Evolutionary conservation across 2,113 vertebrate species (phyloP), one percentile per base, ranked within the genome.

Genomic region (Gobiocypris rarus): DNA sequence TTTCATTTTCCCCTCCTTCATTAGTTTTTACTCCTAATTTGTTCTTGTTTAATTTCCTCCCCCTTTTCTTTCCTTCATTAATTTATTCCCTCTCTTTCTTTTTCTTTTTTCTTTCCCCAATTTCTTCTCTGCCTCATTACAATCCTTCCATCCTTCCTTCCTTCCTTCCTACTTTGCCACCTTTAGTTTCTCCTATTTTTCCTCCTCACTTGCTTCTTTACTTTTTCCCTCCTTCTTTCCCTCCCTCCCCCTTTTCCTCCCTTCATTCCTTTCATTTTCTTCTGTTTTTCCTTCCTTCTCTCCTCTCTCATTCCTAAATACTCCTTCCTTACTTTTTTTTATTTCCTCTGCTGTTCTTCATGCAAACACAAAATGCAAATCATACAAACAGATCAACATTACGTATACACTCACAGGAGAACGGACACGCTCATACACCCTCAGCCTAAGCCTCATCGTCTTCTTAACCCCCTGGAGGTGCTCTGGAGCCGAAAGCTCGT

Each of bases 401-500:
- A 71, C 17, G 19, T 45, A 31, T 54, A 82, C 71, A 24, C 75
- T 26, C 31, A 43, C 43, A 22, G 45, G 10, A 43, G 14, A 45
- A 61, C 17, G 9, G 9, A 63, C 24, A 54, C 15, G 1, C 69
- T 19, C 58, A 26, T 24, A 63, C 76, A 41, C 58, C 61, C 82
- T 75, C n/a, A 70, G 48, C 52, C 34, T 67, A 19, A 65, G 56
- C 69, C 54, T n/a, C 56, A 82, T 50, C 31, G 71, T 71, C 59
- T 63, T 71, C 34, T 73, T 15, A 54, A 58, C 54, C 58, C 75
- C 67, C 43, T 22, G 61, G 45, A 79, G 77, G 69, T 38, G 78
- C 50, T 73, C 70, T 56, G 19, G 82, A 80, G 61, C 41, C 24
- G 38, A 83, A 85, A 75, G 78, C 86, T 86, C 63, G 75, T 89